These are phyloP conservation scores for Loxodonta africana DNA, from an alignment of 2,113 vertebrate species.

Conservation along the genomic window DNA sequence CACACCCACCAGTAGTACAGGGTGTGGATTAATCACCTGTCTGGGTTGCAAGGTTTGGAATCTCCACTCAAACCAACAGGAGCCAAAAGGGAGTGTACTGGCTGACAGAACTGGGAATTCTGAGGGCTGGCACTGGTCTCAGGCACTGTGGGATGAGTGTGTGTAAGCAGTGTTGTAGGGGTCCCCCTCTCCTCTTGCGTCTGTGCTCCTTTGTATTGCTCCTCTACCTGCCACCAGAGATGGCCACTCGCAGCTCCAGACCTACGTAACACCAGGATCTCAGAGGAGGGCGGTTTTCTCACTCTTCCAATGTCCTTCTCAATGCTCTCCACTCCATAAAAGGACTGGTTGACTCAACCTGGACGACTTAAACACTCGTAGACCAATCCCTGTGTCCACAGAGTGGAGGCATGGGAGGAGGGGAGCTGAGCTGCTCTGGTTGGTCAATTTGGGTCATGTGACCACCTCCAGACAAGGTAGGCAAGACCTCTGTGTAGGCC, in stretches of 20 bases:
- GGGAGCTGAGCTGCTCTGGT: not conserved
- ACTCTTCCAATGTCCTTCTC: no score
- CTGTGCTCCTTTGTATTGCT: no score
- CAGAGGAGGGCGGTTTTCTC: no score
- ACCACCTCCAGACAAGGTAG: not conserved
- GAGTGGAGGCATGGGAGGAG: no score
- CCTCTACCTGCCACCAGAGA: no score
- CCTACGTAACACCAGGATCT: no score
- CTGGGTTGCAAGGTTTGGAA: not conserved
- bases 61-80: not conserved
- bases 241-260: no score
- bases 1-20: not conserved
- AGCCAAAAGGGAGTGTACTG: not conserved
- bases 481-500: not conserved
- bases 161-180: not conserved
- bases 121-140: not conserved
- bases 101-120: not conserved
- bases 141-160: not conserved
- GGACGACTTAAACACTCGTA: no score
- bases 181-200: no score
- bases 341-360: no score
- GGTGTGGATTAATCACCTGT: not conserved
- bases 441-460: not conserved
- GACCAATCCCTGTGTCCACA: no score
- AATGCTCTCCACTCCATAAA: no score